Percentiles rank a stretch among this genome's conserved stretches.
Evolutionary conservation across 2,113 vertebrate species (phyloP).

Genomic region (Lota lota): DNA sequence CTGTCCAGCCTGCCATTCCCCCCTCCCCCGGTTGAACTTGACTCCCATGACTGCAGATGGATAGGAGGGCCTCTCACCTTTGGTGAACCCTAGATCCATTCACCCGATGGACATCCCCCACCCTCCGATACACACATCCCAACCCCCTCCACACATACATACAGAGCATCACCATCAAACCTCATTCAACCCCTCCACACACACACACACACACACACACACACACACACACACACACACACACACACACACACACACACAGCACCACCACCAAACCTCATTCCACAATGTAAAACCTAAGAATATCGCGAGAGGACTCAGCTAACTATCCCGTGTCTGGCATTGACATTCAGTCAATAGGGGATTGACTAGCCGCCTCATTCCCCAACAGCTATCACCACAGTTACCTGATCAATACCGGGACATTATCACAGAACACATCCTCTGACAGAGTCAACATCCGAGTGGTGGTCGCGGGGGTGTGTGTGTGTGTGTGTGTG

Average conservation of each 20-base stretch:
- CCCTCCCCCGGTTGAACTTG: conserved; percentile 76
- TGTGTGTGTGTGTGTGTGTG: background rate
- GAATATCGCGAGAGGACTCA: conserved; percentile 3
- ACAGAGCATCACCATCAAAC: too few relatives aligned
- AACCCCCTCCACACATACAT: background rate
- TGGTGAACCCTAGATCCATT: conserved; percentile 60
- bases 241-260: too few relatives aligned
- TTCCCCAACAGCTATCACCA: conserved; percentile 58
- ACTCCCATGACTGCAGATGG: conserved; percentile 73
- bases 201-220: background rate
- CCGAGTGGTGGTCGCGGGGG: conserved; percentile 23
- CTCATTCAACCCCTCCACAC: background rate
- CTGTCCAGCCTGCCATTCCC: conserved; percentile 65
- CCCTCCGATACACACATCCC: background rate
- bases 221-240: too few relatives aligned
- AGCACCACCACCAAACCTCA: too few relatives aligned
- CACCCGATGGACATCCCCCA: too few relatives aligned
- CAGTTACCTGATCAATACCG: conserved; percentile 70
- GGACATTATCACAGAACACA: conserved; percentile 67
- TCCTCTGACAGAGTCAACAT: conserved; percentile 70
- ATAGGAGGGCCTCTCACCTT: conserved; percentile 64
- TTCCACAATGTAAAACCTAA: too few relatives aligned
- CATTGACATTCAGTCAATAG: conserved; percentile 42
- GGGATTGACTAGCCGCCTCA: conserved; percentile 62
- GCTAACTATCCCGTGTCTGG: conserved; percentile 31